Base-by-base conservation (phyloP, 1,140 invertebrate genomes). In the Zaprionus nigranus region DNA sequence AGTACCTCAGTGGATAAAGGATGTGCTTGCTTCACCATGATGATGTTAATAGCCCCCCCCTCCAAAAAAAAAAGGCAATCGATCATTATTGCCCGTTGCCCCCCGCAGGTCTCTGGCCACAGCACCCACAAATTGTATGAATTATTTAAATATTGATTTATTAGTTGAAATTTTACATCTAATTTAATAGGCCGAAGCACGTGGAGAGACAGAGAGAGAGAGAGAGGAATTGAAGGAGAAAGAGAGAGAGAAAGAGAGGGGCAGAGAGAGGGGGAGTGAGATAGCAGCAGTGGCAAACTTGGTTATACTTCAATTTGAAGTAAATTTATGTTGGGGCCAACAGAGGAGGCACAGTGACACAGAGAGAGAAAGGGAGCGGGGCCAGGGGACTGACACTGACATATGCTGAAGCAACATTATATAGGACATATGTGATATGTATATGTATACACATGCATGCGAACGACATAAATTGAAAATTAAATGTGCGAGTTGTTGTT, bases 101-200 rank as follows among this genome's bases (percentile, higher is more conserved):
- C 43, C 43, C 24, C 51, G 26, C 51, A 28, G 15, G 15, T 5
- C 53, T 24, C 4, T 22, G 38, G 13, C 24, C 15, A 28, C 56
- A 38, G 36, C 36, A 17, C 56, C 36, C 67, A 58, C 51, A 87
- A 80, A 78, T 86, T 78, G 84, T 78, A 83, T 87, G 69, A 87
- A 87, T 87, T 88, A 87, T 87, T 82, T 75, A 88, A 82, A 88
- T 87, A 87, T 87, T 88, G 83, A 87, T 87, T 87, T 87, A 87
- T 87, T 86, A 86, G 80, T 87, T 75, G 77, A 80, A 88, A 80
- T 75, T 70, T 75, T 75, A 75, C 71, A 81, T 81, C 74, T 78
- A 88, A 87, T 88, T 88, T 78, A 81, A 75, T 59, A 75, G 34
- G 71, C 38, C 24, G 51, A n/a, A n/a, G 22, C 30, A 15, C 9